Evolutionary conservation across 2,113 vertebrate genomes (phyloP).

Genomic region (Sialia sialis): DNA sequence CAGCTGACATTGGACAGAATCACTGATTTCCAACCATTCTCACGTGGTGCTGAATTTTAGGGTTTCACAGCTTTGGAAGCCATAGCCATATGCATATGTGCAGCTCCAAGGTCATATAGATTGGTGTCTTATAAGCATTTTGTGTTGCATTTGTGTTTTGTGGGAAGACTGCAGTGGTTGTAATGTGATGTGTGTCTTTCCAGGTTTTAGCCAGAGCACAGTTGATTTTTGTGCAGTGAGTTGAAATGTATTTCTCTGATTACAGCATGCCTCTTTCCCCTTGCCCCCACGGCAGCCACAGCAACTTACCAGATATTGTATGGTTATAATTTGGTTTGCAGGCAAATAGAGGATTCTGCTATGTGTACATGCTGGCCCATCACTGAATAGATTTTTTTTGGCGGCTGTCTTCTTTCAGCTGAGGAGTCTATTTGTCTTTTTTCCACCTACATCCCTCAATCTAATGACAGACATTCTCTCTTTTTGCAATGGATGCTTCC

Average conservation of each 20-base stretch:
- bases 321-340: neutral
- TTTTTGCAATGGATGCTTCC: neutral
- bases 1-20: neutral
- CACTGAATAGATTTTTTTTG: neutral
- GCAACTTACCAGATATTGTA: neutral
- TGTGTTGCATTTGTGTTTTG: neutral
- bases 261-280: neutral
- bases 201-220: neutral
- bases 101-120: neutral
- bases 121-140: neutral
- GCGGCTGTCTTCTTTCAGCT: neutral
- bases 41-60: neutral
- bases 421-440: neutral
- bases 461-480: neutral
- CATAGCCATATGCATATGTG: rapidly evolving
- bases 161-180: neutral
- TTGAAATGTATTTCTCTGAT: neutral
- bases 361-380: neutral
- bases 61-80: neutral
- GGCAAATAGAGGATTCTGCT: neutral
- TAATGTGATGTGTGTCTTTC: neutral
- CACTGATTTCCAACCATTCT: neutral
- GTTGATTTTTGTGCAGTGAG: neutral
- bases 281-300: rapidly evolving
- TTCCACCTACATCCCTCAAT: neutral